Conservation (phyloP, 2,113 vertebrate genomes). For the Neomonachus schauinslandi region DNA sequence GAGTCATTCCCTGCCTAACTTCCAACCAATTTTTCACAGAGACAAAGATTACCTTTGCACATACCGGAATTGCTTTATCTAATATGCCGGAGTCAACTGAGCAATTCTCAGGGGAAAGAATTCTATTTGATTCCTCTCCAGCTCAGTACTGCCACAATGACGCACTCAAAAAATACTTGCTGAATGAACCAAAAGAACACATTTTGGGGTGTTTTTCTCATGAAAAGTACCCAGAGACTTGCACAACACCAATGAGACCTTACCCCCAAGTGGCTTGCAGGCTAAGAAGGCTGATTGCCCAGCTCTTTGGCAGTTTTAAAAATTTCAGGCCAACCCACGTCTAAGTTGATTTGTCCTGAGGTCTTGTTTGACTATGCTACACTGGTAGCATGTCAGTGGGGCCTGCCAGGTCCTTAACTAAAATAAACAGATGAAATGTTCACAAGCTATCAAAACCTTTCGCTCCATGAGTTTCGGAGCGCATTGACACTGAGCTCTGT, state of each 20-base stretch:
- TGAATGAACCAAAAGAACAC: neutral
- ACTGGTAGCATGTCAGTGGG: neutral
- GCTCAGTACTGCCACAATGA: neutral
- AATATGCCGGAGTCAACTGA: neutral
- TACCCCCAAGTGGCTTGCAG: neutral
- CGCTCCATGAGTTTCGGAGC: neutral
- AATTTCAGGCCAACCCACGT: neutral
- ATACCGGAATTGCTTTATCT: neutral
- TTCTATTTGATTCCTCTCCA: neutral
- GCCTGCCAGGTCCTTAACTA: neutral
- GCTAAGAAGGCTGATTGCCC: neutral
- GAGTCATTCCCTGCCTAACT: conserved; percentile 15
- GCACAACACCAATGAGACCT: neutral
- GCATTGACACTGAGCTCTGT: neutral
- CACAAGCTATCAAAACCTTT: neutral
- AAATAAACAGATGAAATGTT: neutral
- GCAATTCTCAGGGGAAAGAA: neutral
- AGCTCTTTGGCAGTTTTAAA: neutral
- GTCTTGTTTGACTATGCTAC: neutral
- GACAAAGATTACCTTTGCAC: neutral
- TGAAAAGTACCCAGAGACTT: neutral
- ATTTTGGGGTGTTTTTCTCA: neutral
- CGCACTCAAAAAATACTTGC: neutral
- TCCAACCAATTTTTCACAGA: neutral
- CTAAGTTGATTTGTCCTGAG: neutral